Base-by-base conservation (phyloP, 2,797 vertebrate genomes). In the Zenarchopterus dispar region DNA sequence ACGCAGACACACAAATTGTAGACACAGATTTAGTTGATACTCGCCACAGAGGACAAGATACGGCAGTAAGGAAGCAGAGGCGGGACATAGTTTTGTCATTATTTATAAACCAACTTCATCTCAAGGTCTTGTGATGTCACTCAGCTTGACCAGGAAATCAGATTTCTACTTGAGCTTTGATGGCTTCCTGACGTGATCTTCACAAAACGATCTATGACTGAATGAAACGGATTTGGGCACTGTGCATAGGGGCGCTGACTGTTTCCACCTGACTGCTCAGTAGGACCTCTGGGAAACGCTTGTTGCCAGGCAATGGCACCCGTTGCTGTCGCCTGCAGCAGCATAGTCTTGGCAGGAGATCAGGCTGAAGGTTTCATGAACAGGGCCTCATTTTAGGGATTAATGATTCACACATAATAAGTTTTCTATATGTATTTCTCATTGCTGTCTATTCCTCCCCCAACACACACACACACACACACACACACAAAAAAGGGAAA, bases 291-390 rank as follows among this genome's bases (percentile, higher is more conserved):
- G 82, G 82, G 84, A 86, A 39, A 75, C 1, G 51, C 80, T 80
- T 84, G 87, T 90, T 91, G 85, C 90, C 85, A 85, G 81, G 88
- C 85, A 77, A 76, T 87, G 71, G 79, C 82, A 65, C 68, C 84
- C 67, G 74, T 60, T n/a, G 17, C 60, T 56, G 70, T 81, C 50
- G 73, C 76, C 79, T 78, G 70, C 71, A 73, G 79, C 77, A 79
- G 59, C 62, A 51, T 0, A 33, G 63, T 60, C 62, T 71, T 70
- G 60, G 67, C 67, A 72, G 60, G 31, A 57, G 41, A 50, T 68
- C 36, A 52, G 18, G 23, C 33, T 67, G 55, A 67, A 39, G 28
- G 44, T 67, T 76, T 77, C 39, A 65, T 74, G 22, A 70, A 28
- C 51, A 52, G 41, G 71, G 61, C 68, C 28, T 54, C 49, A 68